Base-by-base conservation (phyloP, 2,113 vertebrate genomes). In the Cololabis saira region DNA sequence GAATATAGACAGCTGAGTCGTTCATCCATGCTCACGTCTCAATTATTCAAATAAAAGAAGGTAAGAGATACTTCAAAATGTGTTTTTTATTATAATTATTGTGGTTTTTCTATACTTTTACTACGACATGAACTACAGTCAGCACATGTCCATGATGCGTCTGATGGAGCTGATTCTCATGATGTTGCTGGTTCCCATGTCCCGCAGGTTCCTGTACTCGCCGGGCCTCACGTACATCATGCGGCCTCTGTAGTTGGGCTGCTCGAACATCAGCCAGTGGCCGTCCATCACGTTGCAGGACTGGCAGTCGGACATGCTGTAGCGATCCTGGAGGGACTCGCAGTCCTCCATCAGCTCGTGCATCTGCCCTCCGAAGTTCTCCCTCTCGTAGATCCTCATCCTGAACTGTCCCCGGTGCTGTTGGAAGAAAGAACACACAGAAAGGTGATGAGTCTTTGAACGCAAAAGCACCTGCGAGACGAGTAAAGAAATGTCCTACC, bases 241-340 rank as follows among this genome's bases (percentile, higher is more conserved):
- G 4, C 82, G 60, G n/a, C 86, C 90, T 55, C 86, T 77, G 80
- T 69, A 92, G 75, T 73, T 76, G 67, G 89, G 78, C 65, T 89
- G 89, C 63, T 93, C 91, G 8, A 89, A 92, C 74, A 92, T 82
- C 67, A 90, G 74, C 92, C 92, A 93, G 75, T 92, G 87, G 45
- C 92, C 92, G 0, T 93, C 91, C 83, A 83, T 81, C 68, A 92
- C 90, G 15, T 90, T 87, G 87, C 90, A 90, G 43, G 92, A 92
- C 81, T 91, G 91, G 45, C 85, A 88, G 69, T 93, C 90, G 1
- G 85, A 85, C 80, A 92, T 89, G 21, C 33, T 64, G 62, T 71
- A 88, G 12, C 87, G 84, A 3, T 92, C 91, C 76, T 61, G 76
- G 15, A 93, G 72, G 3, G 85, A 89, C 47, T 92, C 87, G 59